Percentiles rank a stretch among this genome's conserved stretches.
Conservation (phyloP, 2,888 invertebrate genomes). For the Ecdyonurus torrentis region DNA sequence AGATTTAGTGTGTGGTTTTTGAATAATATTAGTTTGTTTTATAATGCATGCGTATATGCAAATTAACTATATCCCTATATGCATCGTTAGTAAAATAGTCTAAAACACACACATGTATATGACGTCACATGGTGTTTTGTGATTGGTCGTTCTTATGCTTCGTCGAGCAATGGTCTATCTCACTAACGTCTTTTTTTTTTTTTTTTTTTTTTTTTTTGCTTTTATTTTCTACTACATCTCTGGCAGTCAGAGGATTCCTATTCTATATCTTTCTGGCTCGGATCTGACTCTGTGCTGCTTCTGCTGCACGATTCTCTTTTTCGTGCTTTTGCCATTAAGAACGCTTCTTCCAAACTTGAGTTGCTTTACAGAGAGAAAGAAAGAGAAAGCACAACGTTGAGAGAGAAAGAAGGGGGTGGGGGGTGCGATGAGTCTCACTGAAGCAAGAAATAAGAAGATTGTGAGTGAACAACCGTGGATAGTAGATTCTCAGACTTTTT, state of each 20-base stretch:
- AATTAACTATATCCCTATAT: too few species aligned
- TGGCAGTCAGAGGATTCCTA: too few species aligned
- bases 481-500: too few species aligned
- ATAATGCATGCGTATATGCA: too few species aligned
- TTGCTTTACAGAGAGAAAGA: too few species aligned
- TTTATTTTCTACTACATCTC: too few species aligned
- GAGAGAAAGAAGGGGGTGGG: background rate
- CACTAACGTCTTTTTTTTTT: background rate
- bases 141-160: background rate
- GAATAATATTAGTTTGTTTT: too few species aligned
- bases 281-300: background rate
- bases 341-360: too few species aligned
- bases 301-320: background rate
- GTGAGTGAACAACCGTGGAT: too few species aligned
- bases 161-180: background rate
- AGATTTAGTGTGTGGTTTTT: too few species aligned
- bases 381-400: background rate
- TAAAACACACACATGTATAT: background rate
- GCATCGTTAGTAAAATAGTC: too few species aligned
- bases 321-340: background rate
- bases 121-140: background rate
- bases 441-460: background rate
- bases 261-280: background rate
- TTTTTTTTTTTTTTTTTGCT: background rate
- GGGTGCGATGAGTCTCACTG: background rate